Base-by-base conservation (phyloP, 2,113 vertebrate genomes). In the Actenoides hombroni region DNA sequence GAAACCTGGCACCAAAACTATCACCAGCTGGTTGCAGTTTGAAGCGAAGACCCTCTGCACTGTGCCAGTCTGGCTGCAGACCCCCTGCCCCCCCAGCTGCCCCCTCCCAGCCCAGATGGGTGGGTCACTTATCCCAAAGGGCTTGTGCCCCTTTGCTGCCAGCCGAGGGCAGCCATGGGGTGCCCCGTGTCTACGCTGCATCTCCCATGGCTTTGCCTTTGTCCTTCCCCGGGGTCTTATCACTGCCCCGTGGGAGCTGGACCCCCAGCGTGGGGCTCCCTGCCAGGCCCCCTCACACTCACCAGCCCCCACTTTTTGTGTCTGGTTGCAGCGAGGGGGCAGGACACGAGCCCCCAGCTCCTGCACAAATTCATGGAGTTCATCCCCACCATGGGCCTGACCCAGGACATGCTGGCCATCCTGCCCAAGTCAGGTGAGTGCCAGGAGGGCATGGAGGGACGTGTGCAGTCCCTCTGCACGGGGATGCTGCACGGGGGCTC, bases 401-500 rank as follows among this genome's bases (percentile, higher is more conserved):
- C 90, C 0, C 1, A 77, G 63, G 92, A 94, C 56, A 83, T 68
- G 69, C 35, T 96, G 86, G 53, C 31, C 1, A 1, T 93, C 51
- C 78, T 94, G 57, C 85, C 92, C 12, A 54, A 77, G 54, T 79
- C 63, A 0, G 81, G 96, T 94, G 73, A 90, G 79, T 83, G 92
- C 42, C 33, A 24, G 6, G 3, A 26, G 33, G 53, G 37, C 1
- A 18, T 1, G 1, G 85, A 24, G 44, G 6, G 14, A 24, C 57
- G 59, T 3, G 0, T 23, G 4, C 0, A 0, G 44, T 7, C 42
- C 29, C 24, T 61, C 56, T 86, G 49, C 6, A 1, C 5, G 7
- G 31, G 21, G 10, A 14, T 0, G 2, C 16, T 56, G 59, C 0
- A 0, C 0, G 0, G 35, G 48, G n/a, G 21, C 54, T 77, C 35